A percentile compares a stretch with the other conserved stretches of the same genome.
Conservation (phyloP, 2,888 invertebrate genomes). For the Polia nebulosa region DNA sequence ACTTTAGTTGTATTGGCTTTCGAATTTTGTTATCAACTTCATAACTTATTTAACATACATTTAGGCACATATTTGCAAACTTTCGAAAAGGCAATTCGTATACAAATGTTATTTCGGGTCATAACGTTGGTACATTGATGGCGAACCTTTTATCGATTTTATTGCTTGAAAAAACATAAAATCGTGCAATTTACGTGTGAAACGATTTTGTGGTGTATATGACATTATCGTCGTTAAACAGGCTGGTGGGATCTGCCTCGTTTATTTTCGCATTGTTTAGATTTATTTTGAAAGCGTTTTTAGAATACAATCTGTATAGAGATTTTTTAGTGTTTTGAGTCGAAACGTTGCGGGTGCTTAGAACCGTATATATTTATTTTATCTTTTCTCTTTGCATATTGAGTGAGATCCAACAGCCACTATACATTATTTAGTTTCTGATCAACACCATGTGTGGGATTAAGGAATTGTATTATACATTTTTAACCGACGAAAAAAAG, state of each 20-base stretch:
- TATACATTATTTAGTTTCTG: too few species aligned
- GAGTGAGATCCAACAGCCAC: too few species aligned
- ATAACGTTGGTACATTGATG: constrained; percentile 40
- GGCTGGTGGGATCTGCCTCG: neutral
- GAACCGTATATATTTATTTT: neutral
- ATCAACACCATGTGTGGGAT: too few species aligned
- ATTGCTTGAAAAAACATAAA: constrained; percentile 57
- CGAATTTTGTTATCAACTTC: constrained; percentile 5
- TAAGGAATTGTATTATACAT: too few species aligned
- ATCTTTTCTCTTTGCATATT: too few species aligned
- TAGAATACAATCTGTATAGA: constrained; percentile 5
- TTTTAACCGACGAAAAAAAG: too few species aligned
- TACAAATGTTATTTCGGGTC: constrained; percentile 50
- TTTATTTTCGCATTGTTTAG: constrained; percentile 11
- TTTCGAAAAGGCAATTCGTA: constrained; percentile 58
- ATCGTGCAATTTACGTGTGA: constrained; percentile 55
- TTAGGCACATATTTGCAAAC: constrained; percentile 22
- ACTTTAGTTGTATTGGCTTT: constrained; percentile 2
- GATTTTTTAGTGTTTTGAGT: neutral
- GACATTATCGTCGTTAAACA: constrained; percentile 35
- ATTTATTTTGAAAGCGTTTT: constrained; percentile 32
- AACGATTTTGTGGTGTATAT: constrained; percentile 35
- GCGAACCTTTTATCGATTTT: constrained; percentile 57
- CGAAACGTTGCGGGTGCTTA: neutral
- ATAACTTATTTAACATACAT: constrained; percentile 46